Evolutionary conservation across 2,888 invertebrate species (phyloP).

Genomic region (Pristionchus arcanus): DNA sequence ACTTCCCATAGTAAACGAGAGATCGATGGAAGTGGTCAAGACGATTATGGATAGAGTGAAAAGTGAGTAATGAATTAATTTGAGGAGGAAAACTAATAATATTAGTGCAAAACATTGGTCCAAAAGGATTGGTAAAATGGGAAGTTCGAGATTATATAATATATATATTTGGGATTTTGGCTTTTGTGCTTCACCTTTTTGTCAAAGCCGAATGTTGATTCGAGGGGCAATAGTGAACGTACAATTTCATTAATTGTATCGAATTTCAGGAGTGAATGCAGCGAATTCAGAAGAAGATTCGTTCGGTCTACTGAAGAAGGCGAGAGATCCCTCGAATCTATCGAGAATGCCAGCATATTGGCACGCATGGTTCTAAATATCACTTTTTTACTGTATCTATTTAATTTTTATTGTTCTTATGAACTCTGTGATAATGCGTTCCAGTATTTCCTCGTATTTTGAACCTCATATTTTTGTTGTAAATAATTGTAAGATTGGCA

Average conservation of each 20-base stretch:
- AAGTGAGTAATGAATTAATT: background rate
- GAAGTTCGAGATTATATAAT: too few relatives aligned
- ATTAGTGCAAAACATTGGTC: too few relatives aligned
- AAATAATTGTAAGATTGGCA: background rate
- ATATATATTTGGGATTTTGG: too few relatives aligned
- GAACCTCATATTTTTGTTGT: background rate
- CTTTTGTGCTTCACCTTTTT: too few relatives aligned
- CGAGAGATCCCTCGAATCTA: conserved; percentile 27
- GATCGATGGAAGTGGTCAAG: background rate
- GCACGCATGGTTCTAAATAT: conserved; percentile 38
- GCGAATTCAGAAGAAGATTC: background rate
- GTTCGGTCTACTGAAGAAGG: background rate
- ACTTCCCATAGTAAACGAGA: background rate
- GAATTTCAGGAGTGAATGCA: background rate
- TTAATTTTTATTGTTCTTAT: background rate
- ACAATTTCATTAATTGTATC: background rate
- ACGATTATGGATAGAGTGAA: background rate
- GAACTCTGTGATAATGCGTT: background rate
- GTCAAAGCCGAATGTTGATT: too few relatives aligned
- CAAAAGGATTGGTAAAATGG: too few relatives aligned
- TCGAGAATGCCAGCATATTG: conserved; percentile 44
- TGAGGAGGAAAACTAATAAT: too few relatives aligned
- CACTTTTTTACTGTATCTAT: background rate
- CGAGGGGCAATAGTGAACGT: background rate
- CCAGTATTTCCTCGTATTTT: background rate